Evolutionary conservation across 2,797 vertebrate species (phyloP).

Genomic region (Tapirus indicus): DNA sequence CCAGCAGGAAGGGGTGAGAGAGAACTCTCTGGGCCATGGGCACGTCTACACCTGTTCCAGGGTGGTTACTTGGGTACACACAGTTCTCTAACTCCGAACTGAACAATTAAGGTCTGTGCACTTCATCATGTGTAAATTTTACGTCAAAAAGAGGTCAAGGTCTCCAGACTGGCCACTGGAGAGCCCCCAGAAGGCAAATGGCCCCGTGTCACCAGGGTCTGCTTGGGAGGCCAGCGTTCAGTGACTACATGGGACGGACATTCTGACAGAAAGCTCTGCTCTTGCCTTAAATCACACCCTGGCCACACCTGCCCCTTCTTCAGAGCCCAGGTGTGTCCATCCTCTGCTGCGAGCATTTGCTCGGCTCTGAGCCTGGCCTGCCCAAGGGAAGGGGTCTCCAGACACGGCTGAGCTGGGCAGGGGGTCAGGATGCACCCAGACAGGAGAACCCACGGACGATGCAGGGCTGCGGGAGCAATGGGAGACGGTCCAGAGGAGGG

Average conservation of each 20-base stretch:
- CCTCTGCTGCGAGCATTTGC: not conserved
- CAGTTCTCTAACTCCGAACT: not conserved
- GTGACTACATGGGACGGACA: not conserved
- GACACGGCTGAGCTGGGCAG: rapidly evolving
- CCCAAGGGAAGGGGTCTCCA: not conserved
- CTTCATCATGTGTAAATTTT: not conserved
- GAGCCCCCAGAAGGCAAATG: not conserved
- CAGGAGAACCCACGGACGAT: not conserved
- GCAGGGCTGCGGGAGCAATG: no score
- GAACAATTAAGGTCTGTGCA: not conserved
- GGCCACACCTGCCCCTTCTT: not conserved
- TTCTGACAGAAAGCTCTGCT: not conserved
- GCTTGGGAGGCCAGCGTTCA: not conserved
- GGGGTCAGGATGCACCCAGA: not conserved
- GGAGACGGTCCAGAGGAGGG: not conserved
- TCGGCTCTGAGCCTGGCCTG: not conserved
- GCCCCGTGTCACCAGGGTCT: not conserved
- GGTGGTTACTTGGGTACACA: not conserved
- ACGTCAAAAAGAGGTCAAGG: not conserved
- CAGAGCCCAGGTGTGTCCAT: not conserved
- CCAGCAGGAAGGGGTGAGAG: not conserved
- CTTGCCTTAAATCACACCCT: not conserved
- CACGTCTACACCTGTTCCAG: not conserved
- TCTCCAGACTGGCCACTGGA: not conserved
- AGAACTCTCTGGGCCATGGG: not conserved